Evolutionary conservation across 2,797 vertebrate genomes (phyloP).

Genomic region (Pseudochirops cupreus): DNA sequence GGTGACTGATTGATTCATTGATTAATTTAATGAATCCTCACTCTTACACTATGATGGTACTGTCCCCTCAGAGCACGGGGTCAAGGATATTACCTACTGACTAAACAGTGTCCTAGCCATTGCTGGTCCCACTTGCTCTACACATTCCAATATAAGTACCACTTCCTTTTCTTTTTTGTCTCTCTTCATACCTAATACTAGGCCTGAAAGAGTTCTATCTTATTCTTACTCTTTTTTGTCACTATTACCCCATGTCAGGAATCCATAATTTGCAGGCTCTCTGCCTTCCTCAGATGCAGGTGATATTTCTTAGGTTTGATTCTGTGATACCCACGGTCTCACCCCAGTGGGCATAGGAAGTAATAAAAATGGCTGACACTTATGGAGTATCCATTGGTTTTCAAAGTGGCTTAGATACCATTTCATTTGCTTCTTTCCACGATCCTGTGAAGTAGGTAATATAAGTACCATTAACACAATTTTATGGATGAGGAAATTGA

Average conservation of each 20-base stretch:
- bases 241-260: neutral
- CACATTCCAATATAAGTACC: neutral
- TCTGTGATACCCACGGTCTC: neutral
- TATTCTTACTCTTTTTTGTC: neutral
- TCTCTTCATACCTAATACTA: neutral
- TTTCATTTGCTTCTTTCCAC: neutral
- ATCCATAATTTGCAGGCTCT: neutral
- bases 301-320: neutral
- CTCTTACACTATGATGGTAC: neutral
- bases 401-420: neutral
- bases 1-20: neutral
- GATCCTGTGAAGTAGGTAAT: neutral
- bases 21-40: neutral
- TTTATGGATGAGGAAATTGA: neutral
- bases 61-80: neutral
- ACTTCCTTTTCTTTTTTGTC: neutral
- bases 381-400: neutral
- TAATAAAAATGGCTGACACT: neutral
- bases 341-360: neutral
- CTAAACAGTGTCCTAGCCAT: neutral
- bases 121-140: neutral
- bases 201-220: neutral
- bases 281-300: neutral
- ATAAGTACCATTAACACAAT: neutral
- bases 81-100: neutral